Evolutionary conservation across 2,113 vertebrate species (phyloP), one percentile per base, ranked within the genome.

Genomic region (Anser cygnoides): DNA sequence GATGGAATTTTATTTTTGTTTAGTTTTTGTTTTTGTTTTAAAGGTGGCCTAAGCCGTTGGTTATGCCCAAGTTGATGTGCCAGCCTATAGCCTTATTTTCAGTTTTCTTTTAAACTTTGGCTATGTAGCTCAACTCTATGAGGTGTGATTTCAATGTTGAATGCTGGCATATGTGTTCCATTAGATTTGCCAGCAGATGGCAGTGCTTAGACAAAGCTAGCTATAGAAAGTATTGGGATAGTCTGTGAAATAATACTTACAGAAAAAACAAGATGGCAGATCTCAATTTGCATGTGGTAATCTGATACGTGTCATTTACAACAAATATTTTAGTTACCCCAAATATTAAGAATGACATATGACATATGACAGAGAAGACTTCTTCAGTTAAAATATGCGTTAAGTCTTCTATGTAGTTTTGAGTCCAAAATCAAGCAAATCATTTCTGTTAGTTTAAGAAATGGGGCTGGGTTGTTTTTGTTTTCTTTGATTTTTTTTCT

Each of bases 131-230:
- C 25, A 63, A 5, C 18, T 41, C 16, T 5, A 20, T 20, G 26
- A 41, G 17, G 10, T 65, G 37, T 29, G 62, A 29, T 29, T 65
- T 28, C 4, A 7, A 19, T 52, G 62, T 65, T 41, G 62, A 25
- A 26, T 65, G 62, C 39, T 19, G 39, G 26, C 7, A 28, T 41
- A 41, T 65, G 61, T 59, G 39, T 84, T 87, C 76, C 29, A 4
- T 23, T 25, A 16, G 11, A 12, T 54, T 37, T 92, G 43, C 95
- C 96, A 96, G 91, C 87, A 97, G 96, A 22, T 97, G 96, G 97
- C 96, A 65, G 92, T 90, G 89, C 84, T 83, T 78, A 89, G 39
- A 49, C 80, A 92, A 77, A 58, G 8, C 7, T 35, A 76, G 35
- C 33, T 43, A 1, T 9, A 61, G 29, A 37, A 78, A 67, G 66